Conservation (phyloP, 2,888 invertebrate species). For the Meta bourneti region DNA sequence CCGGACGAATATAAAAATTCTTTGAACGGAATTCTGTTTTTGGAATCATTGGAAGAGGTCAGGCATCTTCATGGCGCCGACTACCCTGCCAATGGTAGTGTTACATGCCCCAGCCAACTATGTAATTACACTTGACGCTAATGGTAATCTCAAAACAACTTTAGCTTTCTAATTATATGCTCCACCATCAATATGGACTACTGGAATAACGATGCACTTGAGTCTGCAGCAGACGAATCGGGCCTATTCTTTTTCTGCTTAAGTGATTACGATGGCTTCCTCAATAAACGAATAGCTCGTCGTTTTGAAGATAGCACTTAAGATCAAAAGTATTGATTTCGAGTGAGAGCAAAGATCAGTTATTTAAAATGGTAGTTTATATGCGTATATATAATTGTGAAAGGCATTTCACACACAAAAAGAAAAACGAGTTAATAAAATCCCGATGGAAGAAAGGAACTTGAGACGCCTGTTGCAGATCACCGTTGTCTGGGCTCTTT, state of each 20-base stretch:
- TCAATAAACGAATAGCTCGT: neutral
- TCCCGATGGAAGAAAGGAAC: neutral
- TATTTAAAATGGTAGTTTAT: neutral
- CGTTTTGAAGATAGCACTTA: neutral
- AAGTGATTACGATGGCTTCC: conserved; percentile 15
- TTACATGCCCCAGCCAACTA: conserved; percentile 9
- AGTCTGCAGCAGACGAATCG: neutral
- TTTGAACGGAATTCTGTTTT: conserved; percentile 40
- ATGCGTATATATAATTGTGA: neutral
- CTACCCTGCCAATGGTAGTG: conserved; percentile 4
- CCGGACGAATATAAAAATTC: conserved; percentile 8
- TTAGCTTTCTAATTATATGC: conserved; percentile 26
- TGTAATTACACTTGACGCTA: conserved; percentile 39
- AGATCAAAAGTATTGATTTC: neutral
- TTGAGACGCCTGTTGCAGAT: neutral
- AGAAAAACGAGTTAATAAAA: no score
- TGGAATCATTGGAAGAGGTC: conserved; percentile 39
- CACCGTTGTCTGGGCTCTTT: neutral
- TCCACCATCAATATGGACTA: neutral
- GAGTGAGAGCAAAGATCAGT: neutral
- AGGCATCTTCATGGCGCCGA: conserved; percentile 41
- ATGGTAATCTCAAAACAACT: conserved; percentile 39
- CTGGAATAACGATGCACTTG: neutral
- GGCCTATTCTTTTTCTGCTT: neutral
- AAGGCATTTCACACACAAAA: no score